Percentiles rank a stretch among this genome's conserved stretches.
These are phyloP conservation scores for Andricus grossulariae DNA, from an alignment of 1,140 invertebrate species.

Conservation along the genomic window DNA sequence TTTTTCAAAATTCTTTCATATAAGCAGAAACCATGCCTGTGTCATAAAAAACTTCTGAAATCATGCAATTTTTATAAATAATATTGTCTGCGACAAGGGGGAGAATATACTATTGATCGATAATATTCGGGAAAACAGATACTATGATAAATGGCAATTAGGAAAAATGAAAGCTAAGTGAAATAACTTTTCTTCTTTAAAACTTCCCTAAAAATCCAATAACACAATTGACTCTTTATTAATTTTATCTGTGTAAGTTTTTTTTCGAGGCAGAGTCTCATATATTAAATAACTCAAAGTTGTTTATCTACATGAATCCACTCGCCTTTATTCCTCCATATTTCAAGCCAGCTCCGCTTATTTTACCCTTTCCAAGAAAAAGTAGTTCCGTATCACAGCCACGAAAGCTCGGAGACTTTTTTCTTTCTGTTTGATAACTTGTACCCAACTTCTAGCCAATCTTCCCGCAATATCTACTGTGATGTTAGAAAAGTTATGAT, in stretches of 20 bases:
- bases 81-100: no score
- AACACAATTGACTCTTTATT: not conserved
- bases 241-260: not conserved
- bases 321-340: not conserved
- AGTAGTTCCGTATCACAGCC: not conserved
- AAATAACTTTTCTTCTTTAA: no score
- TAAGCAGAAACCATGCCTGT: no score
- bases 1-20: no score
- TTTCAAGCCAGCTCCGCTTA: not conserved
- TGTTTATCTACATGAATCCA: not conserved
- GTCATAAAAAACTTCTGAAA: no score
- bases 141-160: no score
- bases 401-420: not conserved
- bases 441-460: not conserved
- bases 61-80: no score
- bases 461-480: not conserved
- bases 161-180: no score
- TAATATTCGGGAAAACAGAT: no score
- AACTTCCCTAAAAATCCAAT: no score
- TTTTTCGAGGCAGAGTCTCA: not conserved
- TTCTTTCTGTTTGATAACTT: constrained; percentile 3
- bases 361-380: not conserved
- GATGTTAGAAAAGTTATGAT: constrained; percentile 23
- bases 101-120: no score
- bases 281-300: not conserved